These are phyloP conservation scores for Rhinolophus sinicus DNA, from an alignment of 2,113 vertebrate genomes.

Conservation along the genomic window DNA sequence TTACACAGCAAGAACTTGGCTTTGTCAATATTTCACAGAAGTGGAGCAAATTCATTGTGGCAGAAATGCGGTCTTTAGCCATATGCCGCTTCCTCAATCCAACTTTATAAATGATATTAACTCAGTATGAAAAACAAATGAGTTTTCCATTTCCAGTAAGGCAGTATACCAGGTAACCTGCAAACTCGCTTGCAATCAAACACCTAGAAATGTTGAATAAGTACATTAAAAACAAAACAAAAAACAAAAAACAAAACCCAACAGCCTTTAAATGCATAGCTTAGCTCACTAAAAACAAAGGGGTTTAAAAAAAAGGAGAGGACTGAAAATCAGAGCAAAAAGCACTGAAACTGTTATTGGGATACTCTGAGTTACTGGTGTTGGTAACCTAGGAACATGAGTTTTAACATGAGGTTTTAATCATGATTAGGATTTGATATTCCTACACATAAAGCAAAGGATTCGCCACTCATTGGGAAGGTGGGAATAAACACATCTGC, in stretches of 20 bases:
- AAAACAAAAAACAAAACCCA: neutral
- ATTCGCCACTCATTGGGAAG: neutral
- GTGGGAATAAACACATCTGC: neutral
- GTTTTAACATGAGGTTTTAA: conserved; percentile 27
- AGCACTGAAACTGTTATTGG: neutral
- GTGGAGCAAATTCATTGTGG: conserved; percentile 57
- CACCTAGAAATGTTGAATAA: conserved; percentile 16
- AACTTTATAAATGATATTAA: conserved; percentile 58
- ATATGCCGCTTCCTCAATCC: conserved; percentile 51
- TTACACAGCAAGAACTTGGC: conserved; percentile 53
- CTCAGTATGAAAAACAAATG: conserved; percentile 60
- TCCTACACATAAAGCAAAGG: conserved; percentile 1
- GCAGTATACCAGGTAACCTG: neutral
- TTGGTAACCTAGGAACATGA: neutral
- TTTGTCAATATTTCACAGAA: conserved; percentile 59
- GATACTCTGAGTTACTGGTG: neutral
- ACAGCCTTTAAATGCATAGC: neutral
- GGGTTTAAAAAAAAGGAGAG: neutral
- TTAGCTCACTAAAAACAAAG: conserved; percentile 42
- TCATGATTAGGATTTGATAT: neutral
- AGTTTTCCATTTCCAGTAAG: conserved; percentile 38
- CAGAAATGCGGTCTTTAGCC: conserved; percentile 50
- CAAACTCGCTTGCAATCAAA: conserved; percentile 46
- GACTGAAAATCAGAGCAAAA: conserved; percentile 15
- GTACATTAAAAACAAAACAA: neutral